A percentile compares a stretch with the other conserved stretches of the same genome.
Conservation (phyloP, 1,140 invertebrate genomes). For the Yoshiicerus persimilis region DNA sequence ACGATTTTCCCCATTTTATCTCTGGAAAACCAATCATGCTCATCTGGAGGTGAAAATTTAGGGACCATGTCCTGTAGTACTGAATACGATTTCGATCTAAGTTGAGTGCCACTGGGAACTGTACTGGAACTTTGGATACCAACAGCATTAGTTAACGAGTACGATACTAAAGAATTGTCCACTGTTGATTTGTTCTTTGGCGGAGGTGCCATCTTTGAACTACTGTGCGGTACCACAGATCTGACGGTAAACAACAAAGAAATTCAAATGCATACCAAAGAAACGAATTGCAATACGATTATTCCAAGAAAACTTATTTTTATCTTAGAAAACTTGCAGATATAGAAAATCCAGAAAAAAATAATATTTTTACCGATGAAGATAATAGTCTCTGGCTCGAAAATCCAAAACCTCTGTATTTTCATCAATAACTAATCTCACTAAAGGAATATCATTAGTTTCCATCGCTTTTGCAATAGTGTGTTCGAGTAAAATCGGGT, state of each 20-base stretch:
- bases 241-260: not conserved
- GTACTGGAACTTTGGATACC: not conserved
- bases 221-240: not conserved
- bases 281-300: no score
- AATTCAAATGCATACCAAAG: not conserved
- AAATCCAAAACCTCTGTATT: conserved; percentile 12
- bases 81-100: not conserved
- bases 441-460: not conserved
- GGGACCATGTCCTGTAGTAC: not conserved
- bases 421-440: not conserved
- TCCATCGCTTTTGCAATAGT: conserved; percentile 17
- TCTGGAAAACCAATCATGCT: conserved; percentile 30
- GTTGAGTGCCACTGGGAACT: not conserved
- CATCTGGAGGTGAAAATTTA: conserved; percentile 6
- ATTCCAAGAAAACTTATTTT: not conserved
- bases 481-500: not conserved
- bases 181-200: not conserved
- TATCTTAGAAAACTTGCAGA: not conserved
- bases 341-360: not conserved
- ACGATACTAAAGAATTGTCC: not conserved
- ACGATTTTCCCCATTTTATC: conserved; percentile 25
- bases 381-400: not conserved
- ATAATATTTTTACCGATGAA: not conserved
- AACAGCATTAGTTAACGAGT: not conserved
- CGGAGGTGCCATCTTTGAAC: not conserved